Evolutionary conservation across 2,888 invertebrate species (phyloP).

Genomic region (Molorchus minor): DNA sequence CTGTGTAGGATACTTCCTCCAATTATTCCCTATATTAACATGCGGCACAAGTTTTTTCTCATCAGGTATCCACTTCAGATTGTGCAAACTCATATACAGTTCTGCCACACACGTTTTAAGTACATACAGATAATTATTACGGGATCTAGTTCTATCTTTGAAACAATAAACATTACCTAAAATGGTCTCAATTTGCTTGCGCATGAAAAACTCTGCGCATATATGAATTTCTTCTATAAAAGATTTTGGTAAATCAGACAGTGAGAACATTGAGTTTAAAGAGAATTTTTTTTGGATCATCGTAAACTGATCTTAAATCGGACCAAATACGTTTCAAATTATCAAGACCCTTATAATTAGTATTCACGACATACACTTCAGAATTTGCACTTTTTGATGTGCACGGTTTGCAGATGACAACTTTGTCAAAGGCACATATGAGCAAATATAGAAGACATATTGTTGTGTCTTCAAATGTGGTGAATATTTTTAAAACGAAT

Average conservation of each 20-base stretch:
- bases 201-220: constrained; percentile 73
- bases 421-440: constrained; percentile 75
- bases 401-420: constrained; percentile 85
- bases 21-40: constrained; percentile 54
- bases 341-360: constrained; percentile 67
- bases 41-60: constrained; percentile 64
- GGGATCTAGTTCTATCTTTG: constrained; percentile 53
- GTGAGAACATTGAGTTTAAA: constrained; percentile 68
- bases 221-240: constrained; percentile 74
- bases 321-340: constrained; percentile 47
- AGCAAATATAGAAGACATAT: constrained; percentile 82
- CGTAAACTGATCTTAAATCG: constrained; percentile 50
- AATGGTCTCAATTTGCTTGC: constrained; percentile 74
- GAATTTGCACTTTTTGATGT: constrained; percentile 97
- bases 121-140: constrained; percentile 43
- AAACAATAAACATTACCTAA: constrained; percentile 73
- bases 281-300: constrained; percentile 22
- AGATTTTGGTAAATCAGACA: constrained; percentile 67
- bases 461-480: constrained; percentile 85
- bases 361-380: constrained; percentile 86
- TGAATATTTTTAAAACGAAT: constrained; percentile 90
- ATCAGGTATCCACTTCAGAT: constrained; percentile 65
- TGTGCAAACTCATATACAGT: constrained; percentile 69
- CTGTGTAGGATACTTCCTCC: constrained; percentile 22
- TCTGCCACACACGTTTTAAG: constrained; percentile 63